Percentiles rank a stretch among this genome's conserved stretches.
Conservation (phyloP, 2,113 vertebrate species). For the Rhineura floridana region DNA sequence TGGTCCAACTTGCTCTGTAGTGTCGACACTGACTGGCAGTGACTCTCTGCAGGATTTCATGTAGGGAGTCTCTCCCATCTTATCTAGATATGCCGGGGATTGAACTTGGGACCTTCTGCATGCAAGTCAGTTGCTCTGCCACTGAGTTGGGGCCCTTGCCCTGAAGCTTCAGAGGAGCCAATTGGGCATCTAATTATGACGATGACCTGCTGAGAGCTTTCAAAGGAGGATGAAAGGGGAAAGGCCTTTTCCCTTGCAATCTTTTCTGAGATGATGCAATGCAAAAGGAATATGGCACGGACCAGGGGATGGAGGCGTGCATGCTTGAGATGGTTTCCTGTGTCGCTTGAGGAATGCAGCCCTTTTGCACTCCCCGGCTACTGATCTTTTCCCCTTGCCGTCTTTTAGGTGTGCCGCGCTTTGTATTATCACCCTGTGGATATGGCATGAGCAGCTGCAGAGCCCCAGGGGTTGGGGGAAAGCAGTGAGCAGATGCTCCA, state of each 20-base stretch:
- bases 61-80: too few relatives aligned
- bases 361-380: conserved; percentile 7
- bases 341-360: rapidly evolving
- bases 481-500: neutral
- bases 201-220: conserved; percentile 33
- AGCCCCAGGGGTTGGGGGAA: neutral
- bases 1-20: too few relatives aligned
- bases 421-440: neutral
- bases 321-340: neutral
- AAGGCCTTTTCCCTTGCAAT: neutral
- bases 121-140: too few relatives aligned
- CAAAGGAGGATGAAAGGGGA: conserved; percentile 7
- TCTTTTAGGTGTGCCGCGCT: neutral
- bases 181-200: conserved; percentile 28
- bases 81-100: too few relatives aligned
- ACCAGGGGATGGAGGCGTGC: neutral
- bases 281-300: neutral
- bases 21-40: too few relatives aligned
- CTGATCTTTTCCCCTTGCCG: neutral
- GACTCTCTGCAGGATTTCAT: too few relatives aligned
- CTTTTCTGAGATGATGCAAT: neutral
- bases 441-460: rapidly evolving
- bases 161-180: neutral
- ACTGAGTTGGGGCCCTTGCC: too few relatives aligned
- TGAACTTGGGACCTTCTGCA: too few relatives aligned